Evolutionary conservation across 1,140 invertebrate species (phyloP).

Genomic region (Drosophila erecta): DNA sequence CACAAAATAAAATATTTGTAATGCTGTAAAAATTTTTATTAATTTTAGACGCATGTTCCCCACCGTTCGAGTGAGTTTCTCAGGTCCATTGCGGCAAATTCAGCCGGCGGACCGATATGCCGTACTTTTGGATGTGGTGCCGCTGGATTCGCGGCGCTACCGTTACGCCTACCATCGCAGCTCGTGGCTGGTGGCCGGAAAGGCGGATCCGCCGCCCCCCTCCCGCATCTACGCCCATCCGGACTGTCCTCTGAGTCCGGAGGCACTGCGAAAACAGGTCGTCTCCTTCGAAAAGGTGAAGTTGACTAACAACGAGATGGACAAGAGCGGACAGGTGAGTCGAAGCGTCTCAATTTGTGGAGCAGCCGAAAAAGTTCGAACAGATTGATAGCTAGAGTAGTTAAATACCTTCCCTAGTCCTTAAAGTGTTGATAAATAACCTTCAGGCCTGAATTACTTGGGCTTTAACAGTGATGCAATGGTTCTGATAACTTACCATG

Average conservation of each 20-base stretch:
- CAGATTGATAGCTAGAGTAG: neutral
- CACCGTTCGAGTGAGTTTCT: constrained; percentile 96
- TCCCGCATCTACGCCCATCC: constrained; percentile 97
- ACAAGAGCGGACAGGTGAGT: constrained; percentile 98
- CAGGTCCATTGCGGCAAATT: constrained; percentile 89
- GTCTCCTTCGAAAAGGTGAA: constrained; percentile 99
- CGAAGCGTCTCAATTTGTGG: neutral
- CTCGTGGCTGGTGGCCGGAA: constrained; percentile 98
- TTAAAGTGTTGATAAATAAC: neutral
- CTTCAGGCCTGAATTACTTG: no score
- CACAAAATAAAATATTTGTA: no score
- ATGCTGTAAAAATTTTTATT: neutral
- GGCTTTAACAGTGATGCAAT: no score
- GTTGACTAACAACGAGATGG: constrained; percentile 99
- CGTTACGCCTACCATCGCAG: constrained; percentile 99
- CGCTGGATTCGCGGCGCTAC: constrained; percentile 98
- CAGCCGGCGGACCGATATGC: constrained; percentile 90
- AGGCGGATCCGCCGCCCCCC: constrained; percentile 98
- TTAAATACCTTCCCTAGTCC: no score
- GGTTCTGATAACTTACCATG: no score
- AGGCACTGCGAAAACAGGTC: constrained; percentile 97
- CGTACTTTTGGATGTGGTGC: constrained; percentile 98
- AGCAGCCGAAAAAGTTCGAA: neutral
- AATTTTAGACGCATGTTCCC: constrained; percentile 97
- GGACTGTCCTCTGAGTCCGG: constrained; percentile 98